Base-by-base conservation (phyloP, 2,113 vertebrate genomes). In the Bagarius yarrelli region DNA sequence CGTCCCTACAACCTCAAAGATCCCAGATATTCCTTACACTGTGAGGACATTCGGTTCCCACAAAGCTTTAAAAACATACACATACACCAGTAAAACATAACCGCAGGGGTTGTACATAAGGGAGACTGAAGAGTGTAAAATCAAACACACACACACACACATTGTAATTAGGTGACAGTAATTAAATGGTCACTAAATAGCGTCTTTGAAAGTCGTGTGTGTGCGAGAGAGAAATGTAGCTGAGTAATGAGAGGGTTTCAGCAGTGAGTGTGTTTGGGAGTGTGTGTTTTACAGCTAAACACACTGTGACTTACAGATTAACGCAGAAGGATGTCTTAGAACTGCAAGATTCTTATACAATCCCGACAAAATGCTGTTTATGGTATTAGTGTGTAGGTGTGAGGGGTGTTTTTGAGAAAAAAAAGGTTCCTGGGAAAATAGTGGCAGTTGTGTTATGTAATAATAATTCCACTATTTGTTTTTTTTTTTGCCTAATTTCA, bases 181-280 rank as follows among this genome's bases (percentile, higher is more conserved):
- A 90, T 86, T 90, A 90, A 89, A 85, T 77, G 86, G 78, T 92
- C 91, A 93, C 90, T 93, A 92, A 94, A 90, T 78, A 76, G 77
- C 67, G 85, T 88, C 80, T 86, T 79, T 77, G 72, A 77, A 83
- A 59, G 59, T 81, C 78, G 73, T 52, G 57, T 81, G 61, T 75
- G 55, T 78, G 56, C 52, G 23, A 27, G 63, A 69, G 81, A 83
- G 77, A 82, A 19, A 32, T 44, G 30, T 83, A 73, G 55, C 75
- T 61, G 75, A 64, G 69, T 79, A 90, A 86, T 84, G 76, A 83
- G 36, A 76, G 86, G 81, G 81, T 85, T 85, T 83, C 79, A 83
- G 83, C 78, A 81, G 85, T 27, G 50, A 78, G 71, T 80, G 13
- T 67, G n/a, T n/a, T 80, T 52, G 81, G 47, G 74, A 79, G 67